Base-by-base conservation (phyloP, 2,113 vertebrate species). In the Pyxicephalus adspersus region DNA sequence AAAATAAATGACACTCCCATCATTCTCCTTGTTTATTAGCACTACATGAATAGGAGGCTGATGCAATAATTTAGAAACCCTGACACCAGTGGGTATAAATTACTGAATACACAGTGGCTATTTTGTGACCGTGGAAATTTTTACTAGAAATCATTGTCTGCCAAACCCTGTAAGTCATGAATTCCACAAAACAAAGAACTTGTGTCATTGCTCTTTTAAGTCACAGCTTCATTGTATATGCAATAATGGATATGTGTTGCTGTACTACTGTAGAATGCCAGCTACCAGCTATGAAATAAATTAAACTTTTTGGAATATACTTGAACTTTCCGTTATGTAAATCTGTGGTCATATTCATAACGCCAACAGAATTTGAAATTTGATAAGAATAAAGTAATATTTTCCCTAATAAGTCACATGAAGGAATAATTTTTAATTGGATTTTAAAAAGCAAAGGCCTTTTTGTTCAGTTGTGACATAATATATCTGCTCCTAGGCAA, bases 91-190 rank as follows among this genome's bases (percentile, higher is more conserved):
- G 34, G 34, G 45, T 85, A 80, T 70, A 84, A 77, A 83, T 85
- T 83, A 85, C 82, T 83, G 88, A 89, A 90, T 87, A 80, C 86
- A 87, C 90, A 91, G 89, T 88, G 84, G 77, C 86, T 82, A 81
- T 77, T 89, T 83, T 87, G 84, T 89, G 90, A 85, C 88, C 88
- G 89, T 70, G 90, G 91, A 90, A 92, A 92, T 86, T 84, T 91
- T 86, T 89, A 86, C 83, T 86, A 85, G 83, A 64, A 63, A 61
- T 83, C 86, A 89, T 86, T 80, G 67, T 72, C 84, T 90, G 92
- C 90, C 90, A 92, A 84, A 81, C 85, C 86, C 83, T 70, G 78
- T 66, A 83, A 84, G 81, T 87, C 84, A 84, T 85, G 89, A 89
- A 84, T 88, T 87, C 86, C 86, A 84, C 2, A 76, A 83, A 86